Conservation (phyloP, 2,113 vertebrate genomes). For the Seriola aureovittata region DNA sequence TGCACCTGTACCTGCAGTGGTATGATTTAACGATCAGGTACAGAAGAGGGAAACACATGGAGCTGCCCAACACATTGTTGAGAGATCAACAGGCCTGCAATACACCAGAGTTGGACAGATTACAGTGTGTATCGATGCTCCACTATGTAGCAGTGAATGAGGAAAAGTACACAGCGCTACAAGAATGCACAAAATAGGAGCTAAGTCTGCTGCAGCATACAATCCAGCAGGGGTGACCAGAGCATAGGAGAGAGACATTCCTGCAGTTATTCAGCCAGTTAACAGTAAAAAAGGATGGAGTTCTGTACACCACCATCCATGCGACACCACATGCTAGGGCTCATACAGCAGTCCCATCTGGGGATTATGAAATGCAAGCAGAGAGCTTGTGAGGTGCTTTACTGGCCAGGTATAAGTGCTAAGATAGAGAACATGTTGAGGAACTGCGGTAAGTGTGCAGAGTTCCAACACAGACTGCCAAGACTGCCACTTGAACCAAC, state of each 20-base stretch:
- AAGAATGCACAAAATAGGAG: not conserved
- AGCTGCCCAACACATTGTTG: not conserved
- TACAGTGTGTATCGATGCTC: not conserved
- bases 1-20: not conserved
- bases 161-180: not conserved
- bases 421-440: not conserved
- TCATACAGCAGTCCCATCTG: conserved; percentile 6
- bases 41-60: conserved; percentile 2
- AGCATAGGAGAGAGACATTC: too few species aligned
- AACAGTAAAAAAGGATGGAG: not conserved
- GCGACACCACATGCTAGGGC: not conserved
- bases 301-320: not conserved
- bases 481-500: not conserved
- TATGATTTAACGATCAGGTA: not conserved
- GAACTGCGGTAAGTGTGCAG: not conserved
- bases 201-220: not conserved
- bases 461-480: not conserved
- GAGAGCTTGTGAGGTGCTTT: not conserved
- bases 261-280: too few species aligned
- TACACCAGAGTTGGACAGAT: not conserved
- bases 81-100: not conserved
- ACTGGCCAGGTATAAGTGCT: not conserved
- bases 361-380: conserved; percentile 3
- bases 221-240: not conserved
- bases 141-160: not conserved